Percentiles rank a stretch among this genome's conserved stretches.
Evolutionary conservation across 2,113 vertebrate genomes (phyloP).

Genomic region (Pavo muticus): DNA sequence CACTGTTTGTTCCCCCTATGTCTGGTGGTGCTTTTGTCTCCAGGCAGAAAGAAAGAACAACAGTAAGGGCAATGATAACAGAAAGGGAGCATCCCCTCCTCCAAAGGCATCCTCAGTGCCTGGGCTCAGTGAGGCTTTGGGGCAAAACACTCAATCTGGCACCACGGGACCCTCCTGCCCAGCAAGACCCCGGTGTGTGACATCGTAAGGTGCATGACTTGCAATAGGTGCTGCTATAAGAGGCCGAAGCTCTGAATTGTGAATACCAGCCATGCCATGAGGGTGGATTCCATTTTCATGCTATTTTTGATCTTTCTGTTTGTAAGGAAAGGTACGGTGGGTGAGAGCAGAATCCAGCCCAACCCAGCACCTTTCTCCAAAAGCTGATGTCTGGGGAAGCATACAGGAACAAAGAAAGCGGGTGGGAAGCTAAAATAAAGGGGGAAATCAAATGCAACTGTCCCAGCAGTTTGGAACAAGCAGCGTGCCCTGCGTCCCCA

Average conservation of each 20-base stretch:
- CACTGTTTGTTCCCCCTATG: not conserved
- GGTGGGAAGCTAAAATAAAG: not conserved
- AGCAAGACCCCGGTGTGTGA: not conserved
- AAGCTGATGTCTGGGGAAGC: not conserved
- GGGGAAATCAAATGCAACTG: no score
- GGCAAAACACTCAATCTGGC: not conserved
- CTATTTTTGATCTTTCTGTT: not conserved
- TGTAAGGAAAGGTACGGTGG: not conserved
- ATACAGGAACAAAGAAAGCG: not conserved
- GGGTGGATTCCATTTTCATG: not conserved
- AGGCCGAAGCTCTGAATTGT: rapidly evolving
- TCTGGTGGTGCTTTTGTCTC: slow-evolving; percentile 59
- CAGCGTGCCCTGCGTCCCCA: not conserved
- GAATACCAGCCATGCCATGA: not conserved
- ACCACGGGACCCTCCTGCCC: not conserved
- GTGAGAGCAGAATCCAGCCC: not conserved
- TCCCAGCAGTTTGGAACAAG: no score
- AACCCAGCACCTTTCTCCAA: not conserved
- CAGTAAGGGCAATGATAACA: not conserved
- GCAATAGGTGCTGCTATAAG: rapidly evolving
- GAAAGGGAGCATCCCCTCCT: not conserved
- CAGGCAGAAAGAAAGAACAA: slow-evolving; percentile 7
- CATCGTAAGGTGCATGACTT: not conserved
- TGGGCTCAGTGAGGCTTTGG: not conserved
- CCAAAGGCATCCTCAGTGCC: not conserved